These are phyloP conservation scores for Nudaria mundana DNA, from an alignment of 2,888 invertebrate species.

Conservation along the genomic window DNA sequence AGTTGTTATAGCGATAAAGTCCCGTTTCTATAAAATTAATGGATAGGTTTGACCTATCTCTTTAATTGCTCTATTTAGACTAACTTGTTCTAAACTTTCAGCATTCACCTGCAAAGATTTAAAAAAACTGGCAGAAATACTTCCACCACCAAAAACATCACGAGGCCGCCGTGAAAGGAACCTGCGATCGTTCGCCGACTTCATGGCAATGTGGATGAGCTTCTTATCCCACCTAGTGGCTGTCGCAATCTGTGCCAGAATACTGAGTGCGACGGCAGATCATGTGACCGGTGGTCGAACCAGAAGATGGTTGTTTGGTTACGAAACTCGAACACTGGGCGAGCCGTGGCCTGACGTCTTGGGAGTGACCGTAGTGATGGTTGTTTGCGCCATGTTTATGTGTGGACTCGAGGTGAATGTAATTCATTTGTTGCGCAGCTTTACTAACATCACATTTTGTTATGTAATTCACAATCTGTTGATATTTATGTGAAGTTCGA, in stretches of 20 bases:
- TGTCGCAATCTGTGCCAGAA: conserved; percentile 82
- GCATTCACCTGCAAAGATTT: conserved; percentile 68
- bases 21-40: too few species aligned
- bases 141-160: conserved; percentile 61
- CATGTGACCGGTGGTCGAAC: conserved; percentile 82
- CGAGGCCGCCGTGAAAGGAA: conserved; percentile 70
- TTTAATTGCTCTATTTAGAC: not conserved
- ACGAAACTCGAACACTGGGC: conserved; percentile 79
- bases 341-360: conserved; percentile 84
- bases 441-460: conserved; percentile 4
- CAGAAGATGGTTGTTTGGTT: conserved; percentile 82
- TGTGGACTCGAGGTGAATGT: conserved; percentile 81
- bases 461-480: conserved; percentile 19
- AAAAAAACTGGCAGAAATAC: conserved; percentile 60
- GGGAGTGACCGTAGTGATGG: conserved; percentile 82
- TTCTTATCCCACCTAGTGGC: conserved; percentile 82
- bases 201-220: conserved; percentile 82
- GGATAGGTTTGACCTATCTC: too few species aligned
- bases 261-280: conserved; percentile 83
- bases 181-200: conserved; percentile 75
- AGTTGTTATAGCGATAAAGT: too few species aligned
- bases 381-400: conserved; percentile 83
- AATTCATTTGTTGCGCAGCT: conserved; percentile 3
- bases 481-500: too few species aligned
- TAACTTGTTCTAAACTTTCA: conserved; percentile 33